Conservation (phyloP, 2,113 vertebrate species). For the Spermophilus dauricus region DNA sequence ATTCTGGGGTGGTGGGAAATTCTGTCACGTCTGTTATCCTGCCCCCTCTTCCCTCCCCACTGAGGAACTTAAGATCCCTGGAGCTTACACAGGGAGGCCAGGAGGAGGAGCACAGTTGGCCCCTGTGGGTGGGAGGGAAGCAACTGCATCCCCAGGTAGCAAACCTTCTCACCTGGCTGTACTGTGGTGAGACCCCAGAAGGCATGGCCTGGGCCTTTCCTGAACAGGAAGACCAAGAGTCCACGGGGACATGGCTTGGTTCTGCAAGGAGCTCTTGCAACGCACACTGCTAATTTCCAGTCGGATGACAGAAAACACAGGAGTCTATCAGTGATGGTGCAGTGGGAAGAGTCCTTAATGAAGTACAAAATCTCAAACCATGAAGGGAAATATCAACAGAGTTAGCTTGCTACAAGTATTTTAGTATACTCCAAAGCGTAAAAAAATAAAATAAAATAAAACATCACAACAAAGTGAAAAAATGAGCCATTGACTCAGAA, state of each 20-base stretch:
- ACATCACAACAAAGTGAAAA: neutral
- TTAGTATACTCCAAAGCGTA: neutral
- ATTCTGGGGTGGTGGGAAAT: neutral
- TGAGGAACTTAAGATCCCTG: neutral
- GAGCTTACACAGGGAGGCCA: neutral
- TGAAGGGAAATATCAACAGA: neutral
- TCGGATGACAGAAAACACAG: neutral
- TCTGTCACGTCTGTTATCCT: too few relatives aligned
- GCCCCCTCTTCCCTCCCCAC: fast-evolving
- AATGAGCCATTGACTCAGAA: neutral
- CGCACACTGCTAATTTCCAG: neutral
- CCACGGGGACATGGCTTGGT: fast-evolving
- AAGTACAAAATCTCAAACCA: neutral
- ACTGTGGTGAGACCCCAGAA: neutral
- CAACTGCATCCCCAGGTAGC: neutral
- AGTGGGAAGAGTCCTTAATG: neutral
- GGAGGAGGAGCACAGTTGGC: neutral
- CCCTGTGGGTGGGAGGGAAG: neutral
- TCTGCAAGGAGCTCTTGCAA: neutral
- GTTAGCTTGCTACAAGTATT: too few relatives aligned
- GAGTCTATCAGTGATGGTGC: neutral
- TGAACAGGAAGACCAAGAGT: fast-evolving
- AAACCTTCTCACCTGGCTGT: neutral
- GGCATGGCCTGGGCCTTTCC: neutral
- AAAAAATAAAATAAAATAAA: neutral